Base-by-base conservation (phyloP, 2,888 invertebrate species). In the Noctua janthina region DNA sequence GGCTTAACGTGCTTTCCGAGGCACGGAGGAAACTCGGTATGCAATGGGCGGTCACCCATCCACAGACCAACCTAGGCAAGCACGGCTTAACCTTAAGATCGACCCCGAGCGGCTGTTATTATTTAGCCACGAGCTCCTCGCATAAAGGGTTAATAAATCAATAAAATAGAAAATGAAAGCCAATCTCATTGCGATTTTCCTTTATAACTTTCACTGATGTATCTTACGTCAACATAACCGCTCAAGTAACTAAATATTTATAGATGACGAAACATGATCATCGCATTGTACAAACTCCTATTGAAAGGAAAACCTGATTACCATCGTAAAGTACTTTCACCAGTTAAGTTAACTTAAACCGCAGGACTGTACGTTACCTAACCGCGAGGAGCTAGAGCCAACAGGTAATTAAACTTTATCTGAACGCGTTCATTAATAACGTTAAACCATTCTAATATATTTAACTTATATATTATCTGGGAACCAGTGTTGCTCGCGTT, bases 361-460 rank as follows among this genome's bases (percentile, higher is more conserved):
- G 46, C 73, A 74, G 54, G 43, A 80, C 64, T 79, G 88, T 85
- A 82, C 81, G 73, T 90, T 90, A 88, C 86, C 67, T 85, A 86
- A 90, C 82, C 67, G 66, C 78, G 78, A 84, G 74, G 78, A 89
- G 79, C 64, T 83, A 85, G 70, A 78, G 70, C 85, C 67, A 86
- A 76, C 85, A 74, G 78, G 79, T 88, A 90, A 90, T 90, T 89
- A 88, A 88, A 88, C 70, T 87, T 81, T 86, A 85, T 70, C 78
- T 67, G 74, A 68, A 78, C 76, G 56, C 68, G 76, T 80, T 81
- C 85, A 90, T 90, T 90, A 87, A 87, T 89, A 85, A 85, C 85
- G 81, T 49, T 82, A 81, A 81, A 81, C 75, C 46, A 84, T 74
- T 77, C 43, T 78, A 71, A 79, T 86, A 86, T 86, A 85, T 85